Evolutionary conservation across 1,140 invertebrate species (phyloP).

Genomic region (Tigriopus japonicus): DNA sequence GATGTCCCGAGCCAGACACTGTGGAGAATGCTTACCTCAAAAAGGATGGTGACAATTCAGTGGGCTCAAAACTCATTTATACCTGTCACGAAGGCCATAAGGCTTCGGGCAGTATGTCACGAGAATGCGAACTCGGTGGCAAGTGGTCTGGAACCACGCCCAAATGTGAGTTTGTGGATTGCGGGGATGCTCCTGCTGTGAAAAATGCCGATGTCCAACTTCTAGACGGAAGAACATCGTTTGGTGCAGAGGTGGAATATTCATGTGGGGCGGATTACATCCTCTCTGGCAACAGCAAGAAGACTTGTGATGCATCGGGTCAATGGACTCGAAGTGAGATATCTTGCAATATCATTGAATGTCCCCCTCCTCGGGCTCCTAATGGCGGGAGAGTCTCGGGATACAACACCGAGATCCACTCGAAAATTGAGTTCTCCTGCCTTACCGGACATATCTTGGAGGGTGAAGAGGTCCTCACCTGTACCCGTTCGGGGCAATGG

Average conservation of each 20-base stretch:
- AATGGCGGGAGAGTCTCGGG: background rate
- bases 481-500: background rate
- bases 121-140: constrained; percentile 5
- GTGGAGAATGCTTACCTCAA: constrained; percentile 1
- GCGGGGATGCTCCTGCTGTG: constrained; percentile 44
- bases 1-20: constrained; percentile 1
- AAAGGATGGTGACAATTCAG: background rate
- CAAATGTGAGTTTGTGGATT: constrained; percentile 45
- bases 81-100: constrained; percentile 5
- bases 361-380: constrained; percentile 2
- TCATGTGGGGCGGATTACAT: constrained; percentile 65
- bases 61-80: constrained; percentile 3
- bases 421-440: constrained; percentile 51
- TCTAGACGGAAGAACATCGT: constrained; percentile 41
- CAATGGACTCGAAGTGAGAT: constrained; percentile 58
- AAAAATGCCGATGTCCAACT: constrained; percentile 50
- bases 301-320: constrained; percentile 50
- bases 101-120: background rate
- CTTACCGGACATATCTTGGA: constrained; percentile 54
- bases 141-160: constrained; percentile 3
- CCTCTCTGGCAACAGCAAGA: constrained; percentile 43
- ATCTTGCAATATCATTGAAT: constrained; percentile 28
- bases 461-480: constrained; percentile 31
- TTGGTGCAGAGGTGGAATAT: constrained; percentile 51
- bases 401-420: background rate